Conservation (phyloP, 2,113 vertebrate species). For the Rhabdornis inornatus region DNA sequence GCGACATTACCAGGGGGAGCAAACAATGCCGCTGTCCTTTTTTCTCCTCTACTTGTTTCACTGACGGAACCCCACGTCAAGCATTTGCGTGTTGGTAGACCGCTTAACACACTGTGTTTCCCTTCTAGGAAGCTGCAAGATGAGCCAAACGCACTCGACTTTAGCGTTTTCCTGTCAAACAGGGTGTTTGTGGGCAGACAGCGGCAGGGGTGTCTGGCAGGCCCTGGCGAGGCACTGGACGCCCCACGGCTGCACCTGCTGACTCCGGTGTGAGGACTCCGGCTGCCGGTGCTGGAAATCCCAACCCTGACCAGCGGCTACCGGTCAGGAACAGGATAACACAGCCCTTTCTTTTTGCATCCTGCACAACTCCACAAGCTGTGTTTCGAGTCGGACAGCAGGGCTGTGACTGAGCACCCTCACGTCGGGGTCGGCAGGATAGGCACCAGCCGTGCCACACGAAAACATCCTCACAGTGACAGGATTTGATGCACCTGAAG, state of each 20-base stretch:
- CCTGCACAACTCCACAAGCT: neutral
- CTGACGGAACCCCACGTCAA: neutral
- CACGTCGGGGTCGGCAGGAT: neutral
- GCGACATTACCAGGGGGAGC: fast-evolving
- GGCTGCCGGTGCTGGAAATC: neutral
- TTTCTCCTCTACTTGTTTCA: neutral
- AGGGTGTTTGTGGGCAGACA: neutral
- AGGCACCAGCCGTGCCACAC: neutral
- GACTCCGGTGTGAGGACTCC: fast-evolving
- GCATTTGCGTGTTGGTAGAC: fast-evolving
- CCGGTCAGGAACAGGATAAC: neutral
- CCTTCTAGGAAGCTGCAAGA: neutral
- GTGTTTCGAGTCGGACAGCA: fast-evolving
- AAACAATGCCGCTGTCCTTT: neutral
- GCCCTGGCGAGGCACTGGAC: fast-evolving
- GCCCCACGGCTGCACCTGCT: neutral
- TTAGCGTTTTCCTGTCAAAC: neutral
- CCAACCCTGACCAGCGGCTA: neutral
- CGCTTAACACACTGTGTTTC: fast-evolving
- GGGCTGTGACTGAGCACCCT: neutral
- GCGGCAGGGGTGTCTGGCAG: neutral
- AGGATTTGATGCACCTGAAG: neutral
- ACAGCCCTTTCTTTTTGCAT: fast-evolving
- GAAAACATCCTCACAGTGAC: neutral
- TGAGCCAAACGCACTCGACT: neutral